Percentiles rank a stretch among this genome's conserved stretches.
phyloP scores from a whole-genome alignment of 2,113 vertebrate species.

The Cathartes aura region DNA sequence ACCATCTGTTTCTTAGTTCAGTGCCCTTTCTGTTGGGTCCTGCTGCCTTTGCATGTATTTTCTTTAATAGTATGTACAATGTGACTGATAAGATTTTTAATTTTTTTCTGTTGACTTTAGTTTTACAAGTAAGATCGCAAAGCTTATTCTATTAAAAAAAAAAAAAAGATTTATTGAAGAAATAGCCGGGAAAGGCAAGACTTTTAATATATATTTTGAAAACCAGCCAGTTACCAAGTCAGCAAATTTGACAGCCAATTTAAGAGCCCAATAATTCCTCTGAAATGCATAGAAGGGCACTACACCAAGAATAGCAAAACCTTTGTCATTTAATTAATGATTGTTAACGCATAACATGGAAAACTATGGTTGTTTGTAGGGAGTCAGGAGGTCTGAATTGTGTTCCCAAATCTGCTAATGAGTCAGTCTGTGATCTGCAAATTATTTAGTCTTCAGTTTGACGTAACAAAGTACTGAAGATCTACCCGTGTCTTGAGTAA shows the following conservation, averaged over 20 bases:
- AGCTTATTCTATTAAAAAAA: neutral
- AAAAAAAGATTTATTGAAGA: constrained; percentile 16
- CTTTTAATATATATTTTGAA: constrained; percentile 56
- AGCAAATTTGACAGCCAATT: constrained; percentile 34
- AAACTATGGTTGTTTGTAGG: neutral
- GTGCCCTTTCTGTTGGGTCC: neutral
- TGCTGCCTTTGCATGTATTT: neutral
- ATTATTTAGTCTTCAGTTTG: neutral
- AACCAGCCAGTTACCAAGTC: constrained; percentile 46
- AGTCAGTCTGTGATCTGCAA: neutral
- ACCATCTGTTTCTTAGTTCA: neutral
- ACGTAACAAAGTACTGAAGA: neutral
- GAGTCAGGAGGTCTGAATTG: neutral
- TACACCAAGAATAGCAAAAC: constrained; percentile 23
- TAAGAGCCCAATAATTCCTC: constrained; percentile 29
- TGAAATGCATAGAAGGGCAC: constrained; percentile 39
- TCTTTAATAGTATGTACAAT: neutral
- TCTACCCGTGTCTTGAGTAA: neutral
- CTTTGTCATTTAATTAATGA: constrained; percentile 38
- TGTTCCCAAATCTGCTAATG: neutral
- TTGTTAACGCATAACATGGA: neutral
- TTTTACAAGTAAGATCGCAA: neutral
- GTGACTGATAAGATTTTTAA: neutral
- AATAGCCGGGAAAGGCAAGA: neutral
- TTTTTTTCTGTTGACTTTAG: constrained; percentile 9